phyloP scores from a whole-genome alignment of 2,797 vertebrate genomes.

The Ispidina lecontei region DNA sequence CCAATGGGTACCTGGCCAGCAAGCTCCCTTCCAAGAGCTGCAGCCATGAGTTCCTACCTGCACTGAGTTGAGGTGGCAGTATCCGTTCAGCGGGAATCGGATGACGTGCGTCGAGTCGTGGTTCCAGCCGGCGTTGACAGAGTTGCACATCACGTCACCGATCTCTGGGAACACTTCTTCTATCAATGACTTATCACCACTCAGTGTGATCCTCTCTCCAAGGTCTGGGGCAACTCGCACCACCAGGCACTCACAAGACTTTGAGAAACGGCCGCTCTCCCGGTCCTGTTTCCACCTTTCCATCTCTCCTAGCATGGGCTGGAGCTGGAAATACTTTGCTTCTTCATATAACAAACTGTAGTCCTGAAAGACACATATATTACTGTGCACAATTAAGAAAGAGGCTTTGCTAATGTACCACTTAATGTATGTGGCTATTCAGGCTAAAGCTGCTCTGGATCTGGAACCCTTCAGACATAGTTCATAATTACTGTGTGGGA shows the following conservation, averaged over 20 bases:
- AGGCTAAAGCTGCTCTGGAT: neutral
- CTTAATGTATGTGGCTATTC: neutral
- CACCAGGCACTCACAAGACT: constrained; percentile 95
- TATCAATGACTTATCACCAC: constrained; percentile 95
- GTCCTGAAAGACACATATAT: constrained; percentile 82
- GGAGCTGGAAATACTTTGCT: constrained; percentile 97
- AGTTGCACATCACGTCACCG: constrained; percentile 98
- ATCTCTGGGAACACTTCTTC: constrained; percentile 98
- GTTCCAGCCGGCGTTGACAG: constrained; percentile 97
- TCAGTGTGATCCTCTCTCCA: constrained; percentile 94
- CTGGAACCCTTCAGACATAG: neutral
- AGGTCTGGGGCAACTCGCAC: constrained; percentile 95
- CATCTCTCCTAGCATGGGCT: constrained; percentile 94
- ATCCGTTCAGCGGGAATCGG: constrained; percentile 96
- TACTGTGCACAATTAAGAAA: constrained; percentile 4
- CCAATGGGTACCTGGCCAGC: neutral
- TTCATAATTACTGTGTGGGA: neutral
- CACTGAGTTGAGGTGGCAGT: constrained; percentile 98
- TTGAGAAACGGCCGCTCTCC: constrained; percentile 88
- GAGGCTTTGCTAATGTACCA: neutral
- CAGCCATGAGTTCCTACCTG: constrained; percentile 80
- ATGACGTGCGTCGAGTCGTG: constrained; percentile 98
- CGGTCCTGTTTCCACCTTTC: constrained; percentile 96
- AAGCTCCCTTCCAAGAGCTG: neutral
- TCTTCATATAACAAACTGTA: constrained; percentile 97